phyloP scores from a whole-genome alignment of 2,888 invertebrate genomes.

The Troides oblongomaculatus region DNA sequence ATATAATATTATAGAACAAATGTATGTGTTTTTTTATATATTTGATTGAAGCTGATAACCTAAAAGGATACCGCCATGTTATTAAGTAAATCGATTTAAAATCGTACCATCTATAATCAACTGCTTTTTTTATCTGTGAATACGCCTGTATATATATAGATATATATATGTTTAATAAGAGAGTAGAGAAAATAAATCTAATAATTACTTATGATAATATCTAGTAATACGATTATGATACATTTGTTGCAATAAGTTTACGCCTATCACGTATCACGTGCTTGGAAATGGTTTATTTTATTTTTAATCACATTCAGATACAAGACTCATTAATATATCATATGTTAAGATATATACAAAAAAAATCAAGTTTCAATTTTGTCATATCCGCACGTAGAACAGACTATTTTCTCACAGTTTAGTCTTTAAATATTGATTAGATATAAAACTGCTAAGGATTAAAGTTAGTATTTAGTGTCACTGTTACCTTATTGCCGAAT shows the following conservation, averaged over 20 bases:
- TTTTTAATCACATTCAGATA: too few relatives aligned
- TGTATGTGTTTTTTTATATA: background rate
- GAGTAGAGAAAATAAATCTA: background rate
- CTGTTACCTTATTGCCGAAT: too few relatives aligned
- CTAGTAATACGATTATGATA: background rate
- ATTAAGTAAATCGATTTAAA: background rate
- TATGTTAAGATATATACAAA: too few relatives aligned
- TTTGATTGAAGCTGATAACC: background rate
- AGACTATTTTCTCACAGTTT: too few relatives aligned
- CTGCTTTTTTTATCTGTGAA: background rate
- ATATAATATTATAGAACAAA: background rate
- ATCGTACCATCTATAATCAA: background rate
- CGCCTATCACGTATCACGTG: background rate
- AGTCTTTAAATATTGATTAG: too few relatives aligned
- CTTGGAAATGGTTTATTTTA: background rate
- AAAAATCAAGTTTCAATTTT: too few relatives aligned
- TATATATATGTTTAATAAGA: background rate
- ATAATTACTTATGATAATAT: background rate
- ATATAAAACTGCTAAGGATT: too few relatives aligned
- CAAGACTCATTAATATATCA: too few relatives aligned
- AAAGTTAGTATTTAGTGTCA: too few relatives aligned
- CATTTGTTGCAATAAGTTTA: background rate
- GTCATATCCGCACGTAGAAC: too few relatives aligned
- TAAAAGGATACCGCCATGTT: background rate
- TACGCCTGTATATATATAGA: background rate